Percentiles rank a stretch among this genome's conserved stretches.
Conservation (phyloP, 2,797 vertebrate genomes). For the Sylvilagus floridanus region DNA sequence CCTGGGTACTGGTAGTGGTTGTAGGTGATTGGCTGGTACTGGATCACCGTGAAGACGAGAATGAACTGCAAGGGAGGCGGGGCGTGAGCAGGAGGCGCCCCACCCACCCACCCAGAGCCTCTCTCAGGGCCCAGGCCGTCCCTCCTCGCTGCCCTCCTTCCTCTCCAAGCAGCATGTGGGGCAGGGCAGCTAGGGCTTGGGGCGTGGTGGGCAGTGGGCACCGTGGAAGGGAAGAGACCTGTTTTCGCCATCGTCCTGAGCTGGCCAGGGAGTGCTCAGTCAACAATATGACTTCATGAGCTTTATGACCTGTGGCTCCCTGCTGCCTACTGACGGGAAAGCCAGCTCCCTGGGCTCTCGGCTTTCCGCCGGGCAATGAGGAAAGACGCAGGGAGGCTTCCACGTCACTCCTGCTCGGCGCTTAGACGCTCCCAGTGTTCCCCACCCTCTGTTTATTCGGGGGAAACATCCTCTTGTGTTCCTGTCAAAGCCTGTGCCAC, state of each 20-base stretch:
- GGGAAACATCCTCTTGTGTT: not conserved
- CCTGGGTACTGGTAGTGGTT: slow-evolving; percentile 95
- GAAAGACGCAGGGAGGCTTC: not conserved
- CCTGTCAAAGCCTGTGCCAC: too few relatives aligned
- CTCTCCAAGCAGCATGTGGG: not conserved
- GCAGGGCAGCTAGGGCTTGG: not conserved
- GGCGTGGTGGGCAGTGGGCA: not conserved
- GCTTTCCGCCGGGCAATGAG: not conserved
- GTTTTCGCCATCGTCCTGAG: not conserved
- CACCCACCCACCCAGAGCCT: not conserved
- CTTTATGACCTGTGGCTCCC: not conserved
- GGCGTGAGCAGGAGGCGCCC: not conserved
- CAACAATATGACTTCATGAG: too few relatives aligned
- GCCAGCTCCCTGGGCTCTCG: not conserved
- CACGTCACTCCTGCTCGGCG: not conserved
- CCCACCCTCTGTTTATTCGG: not conserved
- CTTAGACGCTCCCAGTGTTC: not conserved
- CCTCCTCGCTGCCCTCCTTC: not conserved
- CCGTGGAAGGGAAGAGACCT: not conserved
- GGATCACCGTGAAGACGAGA: slow-evolving; percentile 98
- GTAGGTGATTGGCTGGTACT: slow-evolving; percentile 98
- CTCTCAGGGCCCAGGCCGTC: not conserved
- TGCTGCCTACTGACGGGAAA: not conserved
- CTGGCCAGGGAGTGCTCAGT: not conserved
- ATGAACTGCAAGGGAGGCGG: slow-evolving; percentile 92